Conservation (phyloP, 2,888 invertebrate species). For the Sarcophaga variegata region DNA sequence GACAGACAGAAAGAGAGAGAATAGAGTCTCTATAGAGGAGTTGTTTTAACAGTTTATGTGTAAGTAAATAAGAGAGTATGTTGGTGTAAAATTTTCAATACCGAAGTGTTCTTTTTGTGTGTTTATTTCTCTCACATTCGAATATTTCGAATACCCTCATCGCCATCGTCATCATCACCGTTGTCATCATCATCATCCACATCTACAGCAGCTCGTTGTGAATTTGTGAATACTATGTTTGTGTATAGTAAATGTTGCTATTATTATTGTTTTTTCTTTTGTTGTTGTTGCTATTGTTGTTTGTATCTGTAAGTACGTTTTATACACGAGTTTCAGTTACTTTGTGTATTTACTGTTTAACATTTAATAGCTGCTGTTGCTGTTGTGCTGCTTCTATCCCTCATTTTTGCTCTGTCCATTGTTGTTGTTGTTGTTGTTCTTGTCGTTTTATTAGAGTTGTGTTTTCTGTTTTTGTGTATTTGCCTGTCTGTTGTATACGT, state of each 20-base stretch:
- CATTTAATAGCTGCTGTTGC: slow-evolving; percentile 49
- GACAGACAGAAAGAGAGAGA: slow-evolving; percentile 8
- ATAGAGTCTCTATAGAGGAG: slow-evolving; percentile 29
- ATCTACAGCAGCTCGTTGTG: too few species aligned
- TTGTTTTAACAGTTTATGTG: neutral
- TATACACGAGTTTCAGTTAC: slow-evolving; percentile 66
- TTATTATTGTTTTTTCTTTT: slow-evolving; percentile 3
- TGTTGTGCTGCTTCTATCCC: slow-evolving; percentile 21
- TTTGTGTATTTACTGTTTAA: slow-evolving; percentile 61
- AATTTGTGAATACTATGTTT: slow-evolving; percentile 9
- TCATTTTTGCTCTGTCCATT: neutral
- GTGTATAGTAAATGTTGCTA: neutral
- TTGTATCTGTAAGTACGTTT: slow-evolving; percentile 66
- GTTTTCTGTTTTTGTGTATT: slow-evolving; percentile 1
- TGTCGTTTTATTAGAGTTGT: slow-evolving; percentile 21
- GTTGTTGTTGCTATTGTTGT: slow-evolving; percentile 28
- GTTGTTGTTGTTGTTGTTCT: slow-evolving; percentile 48
- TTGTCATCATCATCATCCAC: neutral
- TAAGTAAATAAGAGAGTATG: neutral
- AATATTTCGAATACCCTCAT: slow-evolving; percentile 41
- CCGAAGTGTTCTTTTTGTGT: slow-evolving; percentile 19
- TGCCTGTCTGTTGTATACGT: slow-evolving; percentile 50
- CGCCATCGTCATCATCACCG: slow-evolving; percentile 10
- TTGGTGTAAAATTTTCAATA: slow-evolving; percentile 29
- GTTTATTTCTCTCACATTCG: slow-evolving; percentile 48